Evolutionary conservation across 2,888 invertebrate genomes (phyloP), one percentile per base, ranked within the genome.

Genomic region (Amphiduros pacificus): DNA sequence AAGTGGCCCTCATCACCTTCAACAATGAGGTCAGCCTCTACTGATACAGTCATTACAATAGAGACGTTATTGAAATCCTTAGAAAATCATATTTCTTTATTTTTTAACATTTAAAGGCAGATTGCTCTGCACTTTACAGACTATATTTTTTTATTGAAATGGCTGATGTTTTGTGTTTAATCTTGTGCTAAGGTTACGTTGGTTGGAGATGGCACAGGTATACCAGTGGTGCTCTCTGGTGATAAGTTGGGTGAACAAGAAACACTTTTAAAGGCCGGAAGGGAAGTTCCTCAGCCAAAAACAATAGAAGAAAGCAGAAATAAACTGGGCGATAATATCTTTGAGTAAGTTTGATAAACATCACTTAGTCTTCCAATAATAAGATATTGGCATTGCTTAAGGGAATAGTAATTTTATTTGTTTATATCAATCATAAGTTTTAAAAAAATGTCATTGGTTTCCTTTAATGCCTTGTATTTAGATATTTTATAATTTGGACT

Each of bases 1-100:
- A 77, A 53, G 77, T 78, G n/a, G 77, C 74, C 3, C 69, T 81
- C 4, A 70, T 80, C 28, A 73, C 76, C 2, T 81, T 81, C 63
- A 77, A 73, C 63, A 76, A 73, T 70, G 77, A 78, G 69, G 79
- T 80, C 54, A 51, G 9, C 6, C 17, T 48, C n/a, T n/a, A n/a
- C n/a, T n/a, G n/a, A n/a, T n/a, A n/a, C n/a, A n/a, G n/a, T n/a
- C n/a, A n/a, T n/a, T n/a, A n/a, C n/a, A n/a, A n/a, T n/a, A n/a
- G n/a, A n/a, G n/a, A n/a, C n/a, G n/a, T n/a, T n/a, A n/a, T n/a
- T n/a, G n/a, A n/a, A n/a, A n/a, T n/a, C n/a, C n/a, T n/a, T n/a
- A n/a, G n/a, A n/a, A n/a, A n/a, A n/a, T n/a, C n/a, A n/a, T n/a
- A n/a, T n/a, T n/a, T n/a, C n/a, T n/a, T n/a, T n/a, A n/a, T n/a